phyloP scores from a whole-genome alignment of 2,113 vertebrate genomes.

The Gallinago paraguaiae region DNA sequence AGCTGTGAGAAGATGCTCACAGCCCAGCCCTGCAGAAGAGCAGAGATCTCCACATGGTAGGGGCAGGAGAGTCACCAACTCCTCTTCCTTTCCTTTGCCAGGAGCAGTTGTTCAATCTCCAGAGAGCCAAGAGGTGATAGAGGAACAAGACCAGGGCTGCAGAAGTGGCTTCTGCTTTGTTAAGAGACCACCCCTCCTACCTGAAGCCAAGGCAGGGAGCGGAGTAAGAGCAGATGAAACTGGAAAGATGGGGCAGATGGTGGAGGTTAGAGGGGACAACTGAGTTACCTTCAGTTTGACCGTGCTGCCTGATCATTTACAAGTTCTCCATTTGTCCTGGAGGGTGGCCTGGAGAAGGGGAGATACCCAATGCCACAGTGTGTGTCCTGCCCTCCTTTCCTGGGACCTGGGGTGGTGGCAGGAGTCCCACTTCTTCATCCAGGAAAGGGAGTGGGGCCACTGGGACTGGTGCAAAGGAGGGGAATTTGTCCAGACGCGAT shows the following conservation, averaged over 20 bases:
- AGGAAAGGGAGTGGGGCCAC: neutral
- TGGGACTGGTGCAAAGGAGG: neutral
- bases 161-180: neutral
- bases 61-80: neutral
- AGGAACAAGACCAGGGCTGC: neutral
- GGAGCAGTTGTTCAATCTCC: neutral
- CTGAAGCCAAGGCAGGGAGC: neutral
- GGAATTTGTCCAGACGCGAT: neutral
- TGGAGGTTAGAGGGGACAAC: neutral
- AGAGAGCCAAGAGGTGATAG: neutral
- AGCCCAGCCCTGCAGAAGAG: neutral
- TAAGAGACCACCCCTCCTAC: neutral
- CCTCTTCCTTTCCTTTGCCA: neutral
- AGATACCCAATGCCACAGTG: accelerated
- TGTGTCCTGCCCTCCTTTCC: neutral
- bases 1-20: neutral
- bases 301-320: accelerated
- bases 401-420: neutral
- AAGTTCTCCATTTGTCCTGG: neutral
- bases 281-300: neutral
- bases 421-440: neutral
- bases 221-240: neutral
- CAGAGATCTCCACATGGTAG: neutral
- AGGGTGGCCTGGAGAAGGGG: neutral
- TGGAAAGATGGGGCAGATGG: neutral